Evolutionary conservation across 2,113 vertebrate species (phyloP), one percentile per base, ranked within the genome.

Genomic region (Sinocyclocheilus grahami): DNA sequence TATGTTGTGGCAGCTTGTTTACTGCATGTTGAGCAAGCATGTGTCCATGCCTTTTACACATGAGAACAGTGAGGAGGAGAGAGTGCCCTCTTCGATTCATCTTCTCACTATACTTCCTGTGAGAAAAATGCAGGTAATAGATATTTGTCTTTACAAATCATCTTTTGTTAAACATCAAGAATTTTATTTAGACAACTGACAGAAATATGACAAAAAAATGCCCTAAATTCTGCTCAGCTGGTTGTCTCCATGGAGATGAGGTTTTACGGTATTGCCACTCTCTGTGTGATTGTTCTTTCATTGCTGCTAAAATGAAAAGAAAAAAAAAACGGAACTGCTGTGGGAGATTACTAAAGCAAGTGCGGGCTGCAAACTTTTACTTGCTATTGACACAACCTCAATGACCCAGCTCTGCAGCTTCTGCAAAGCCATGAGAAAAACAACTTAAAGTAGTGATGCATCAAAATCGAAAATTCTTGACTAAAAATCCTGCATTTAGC

Each of bases 191-290:
- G 20, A 80, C 13, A n/a, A 39, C 30, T 58, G 8, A 46, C 30
- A 60, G 37, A 20, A 48, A 63, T 10, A 65, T 48, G 39, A 63
- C 78, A 65, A 8, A 60, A 62, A 62, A 11, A 20, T 65, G 6
- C 5, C 24, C 24, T 33, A 46, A n/a, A 10, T n/a, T 71, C n/a
- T 42, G 63, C 48, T 72, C 76, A 7, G 2, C 14, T 92, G 86
- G 86, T 90, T 89, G 88, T 86, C 63, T 91, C 91, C 78, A 91
- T 90, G 91, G 92, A 75, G 63, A 93, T 90, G 85, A 88, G 46
- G 39, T 18, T 63, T 74, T 71, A 72, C 39, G 84, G 72, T 42
- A 27, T 77, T 87, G 58, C 76, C 55, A 76, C 86, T 72, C 79
- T 24, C 51, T 30, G 39, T 62, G 33, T 16, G n/a, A 85, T 30